phyloP scores from a whole-genome alignment of 2,797 vertebrate species.

The Triplophysa bombifrons region DNA sequence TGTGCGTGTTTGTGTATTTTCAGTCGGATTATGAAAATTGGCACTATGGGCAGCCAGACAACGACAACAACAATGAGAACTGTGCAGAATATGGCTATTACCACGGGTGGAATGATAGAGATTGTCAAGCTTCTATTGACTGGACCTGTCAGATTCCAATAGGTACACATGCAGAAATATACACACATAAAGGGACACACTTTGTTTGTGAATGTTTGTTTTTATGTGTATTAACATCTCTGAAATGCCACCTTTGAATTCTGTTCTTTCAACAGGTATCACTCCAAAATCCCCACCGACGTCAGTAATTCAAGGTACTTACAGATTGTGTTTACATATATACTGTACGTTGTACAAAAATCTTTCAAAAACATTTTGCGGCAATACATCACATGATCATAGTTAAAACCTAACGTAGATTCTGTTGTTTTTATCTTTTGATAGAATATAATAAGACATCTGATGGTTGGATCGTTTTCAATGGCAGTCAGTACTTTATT shows the following conservation, averaged over 20 bases:
- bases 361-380: no score
- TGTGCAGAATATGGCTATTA: conserved; percentile 78
- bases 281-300: conserved; percentile 75
- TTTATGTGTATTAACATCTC: no score
- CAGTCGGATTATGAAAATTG: conserved; percentile 87
- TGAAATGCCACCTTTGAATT: background rate
- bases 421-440: conserved; percentile 15
- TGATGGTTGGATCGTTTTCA: conserved; percentile 89
- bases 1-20: background rate
- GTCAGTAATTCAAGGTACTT: conserved; percentile 66
- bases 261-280: conserved; percentile 66
- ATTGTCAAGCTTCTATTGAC: conserved; percentile 83
- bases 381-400: no score
- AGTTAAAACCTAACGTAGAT: no score
- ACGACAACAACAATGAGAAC: conserved; percentile 86
- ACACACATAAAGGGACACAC: conserved; percentile 17
- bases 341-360: no score
- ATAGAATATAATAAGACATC: conserved; percentile 79
- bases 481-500: conserved; percentile 87
- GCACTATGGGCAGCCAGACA: conserved; percentile 93
- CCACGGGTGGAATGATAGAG: conserved; percentile 87
- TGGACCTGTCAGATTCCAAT: conserved; percentile 94
- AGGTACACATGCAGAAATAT: conserved; percentile 75
- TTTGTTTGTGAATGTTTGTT: no score
- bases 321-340: no score